Conservation (phyloP, 2,797 vertebrate species). For the Phoebastria nigripes region DNA sequence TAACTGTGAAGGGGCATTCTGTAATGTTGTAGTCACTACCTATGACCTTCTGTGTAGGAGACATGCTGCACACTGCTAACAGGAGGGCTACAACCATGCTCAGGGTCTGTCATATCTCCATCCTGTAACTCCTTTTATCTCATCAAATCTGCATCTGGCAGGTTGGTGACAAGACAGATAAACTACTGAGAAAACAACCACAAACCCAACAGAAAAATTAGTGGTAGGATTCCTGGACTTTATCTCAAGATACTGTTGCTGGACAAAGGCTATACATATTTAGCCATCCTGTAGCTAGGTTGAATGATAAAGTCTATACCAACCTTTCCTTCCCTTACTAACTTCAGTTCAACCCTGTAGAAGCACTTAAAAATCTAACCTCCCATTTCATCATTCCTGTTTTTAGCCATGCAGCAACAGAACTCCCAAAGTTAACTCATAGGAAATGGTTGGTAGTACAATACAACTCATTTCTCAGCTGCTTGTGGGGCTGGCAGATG, state of each 20-base stretch:
- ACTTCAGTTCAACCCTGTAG: background rate
- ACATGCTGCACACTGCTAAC: background rate
- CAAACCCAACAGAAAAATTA: background rate
- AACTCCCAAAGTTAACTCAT: background rate
- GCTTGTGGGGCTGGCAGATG: background rate
- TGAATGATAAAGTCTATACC: background rate
- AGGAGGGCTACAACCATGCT: background rate
- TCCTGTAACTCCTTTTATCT: background rate
- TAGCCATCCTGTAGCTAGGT: background rate
- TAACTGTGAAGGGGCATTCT: background rate
- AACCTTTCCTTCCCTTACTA: background rate
- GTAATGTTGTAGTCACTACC: background rate
- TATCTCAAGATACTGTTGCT: background rate
- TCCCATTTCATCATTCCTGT: background rate
- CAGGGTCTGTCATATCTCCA: background rate
- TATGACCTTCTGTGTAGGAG: background rate
- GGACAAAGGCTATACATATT: background rate
- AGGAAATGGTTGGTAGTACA: background rate
- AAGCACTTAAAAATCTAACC: background rate
- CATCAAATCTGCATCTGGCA: background rate
- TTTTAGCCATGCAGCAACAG: background rate
- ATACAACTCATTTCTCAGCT: background rate
- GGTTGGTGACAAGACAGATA: background rate
- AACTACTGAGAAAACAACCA: background rate
- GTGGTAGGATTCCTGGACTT: background rate